Conservation (phyloP, 2,888 invertebrate genomes). For the Cepaea hortensis region DNA sequence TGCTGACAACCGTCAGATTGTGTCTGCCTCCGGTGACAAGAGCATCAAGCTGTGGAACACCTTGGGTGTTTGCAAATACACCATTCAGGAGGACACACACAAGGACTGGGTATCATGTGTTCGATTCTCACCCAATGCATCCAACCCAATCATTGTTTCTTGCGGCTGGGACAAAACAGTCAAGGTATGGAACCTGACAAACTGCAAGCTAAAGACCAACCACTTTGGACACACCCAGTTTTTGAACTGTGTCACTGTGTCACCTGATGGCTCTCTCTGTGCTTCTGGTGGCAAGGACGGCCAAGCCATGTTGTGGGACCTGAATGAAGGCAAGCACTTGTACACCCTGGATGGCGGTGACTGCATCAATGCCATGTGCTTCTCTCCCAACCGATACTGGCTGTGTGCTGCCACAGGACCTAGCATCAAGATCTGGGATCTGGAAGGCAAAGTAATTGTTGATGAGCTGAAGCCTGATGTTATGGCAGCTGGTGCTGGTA, state of each 20-base stretch:
- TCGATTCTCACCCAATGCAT: conserved; percentile 97
- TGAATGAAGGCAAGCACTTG: conserved; percentile 99
- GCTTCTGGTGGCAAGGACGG: conserved; percentile 99
- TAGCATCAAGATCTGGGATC: conserved; percentile 98
- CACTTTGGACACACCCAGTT: conserved; percentile 98
- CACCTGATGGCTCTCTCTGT: conserved; percentile 98
- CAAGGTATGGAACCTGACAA: conserved; percentile 98
- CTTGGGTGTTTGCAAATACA: conserved; percentile 99
- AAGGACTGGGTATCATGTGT: conserved; percentile 83
- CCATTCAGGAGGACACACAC: conserved; percentile 86
- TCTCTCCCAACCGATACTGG: conserved; percentile 99
- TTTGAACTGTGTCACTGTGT: conserved; percentile 98
- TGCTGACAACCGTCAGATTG: conserved; percentile 99
- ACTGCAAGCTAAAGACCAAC: conserved; percentile 98
- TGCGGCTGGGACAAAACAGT: conserved; percentile 99
- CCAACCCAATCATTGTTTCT: conserved; percentile 98
- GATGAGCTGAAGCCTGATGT: conserved; percentile 98
- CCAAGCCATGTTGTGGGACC: conserved; percentile 99
- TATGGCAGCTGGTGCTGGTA: conserved; percentile 84
- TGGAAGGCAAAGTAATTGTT: conserved; percentile 99
- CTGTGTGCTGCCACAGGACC: conserved; percentile 99
- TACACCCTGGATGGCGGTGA: conserved; percentile 99
- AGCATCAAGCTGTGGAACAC: conserved; percentile 99
- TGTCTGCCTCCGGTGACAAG: conserved; percentile 98
- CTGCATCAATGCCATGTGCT: conserved; percentile 97